Evolutionary conservation across 2,113 vertebrate species (phyloP).

Genomic region (Ovis canadensis): DNA sequence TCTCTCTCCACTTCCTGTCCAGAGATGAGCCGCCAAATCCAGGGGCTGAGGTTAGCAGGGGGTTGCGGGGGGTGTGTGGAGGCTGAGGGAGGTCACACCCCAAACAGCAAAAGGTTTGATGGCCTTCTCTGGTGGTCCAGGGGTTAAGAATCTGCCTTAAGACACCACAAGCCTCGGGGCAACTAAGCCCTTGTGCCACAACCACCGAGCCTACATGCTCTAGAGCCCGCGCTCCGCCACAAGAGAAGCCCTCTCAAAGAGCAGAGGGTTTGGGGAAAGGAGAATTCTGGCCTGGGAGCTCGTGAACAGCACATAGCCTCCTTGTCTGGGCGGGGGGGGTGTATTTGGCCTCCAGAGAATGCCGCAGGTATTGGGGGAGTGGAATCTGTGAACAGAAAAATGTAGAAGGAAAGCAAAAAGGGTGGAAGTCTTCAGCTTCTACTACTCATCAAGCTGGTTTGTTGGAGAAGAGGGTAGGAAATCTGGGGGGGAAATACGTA

Average conservation of each 20-base stretch:
- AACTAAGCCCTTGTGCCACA: background rate
- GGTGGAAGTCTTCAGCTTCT: background rate
- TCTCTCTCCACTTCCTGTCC: background rate
- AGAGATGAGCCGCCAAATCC: background rate
- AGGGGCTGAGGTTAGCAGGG: background rate
- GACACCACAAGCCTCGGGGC: background rate
- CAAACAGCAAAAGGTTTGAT: background rate
- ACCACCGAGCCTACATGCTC: background rate
- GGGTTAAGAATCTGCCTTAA: background rate
- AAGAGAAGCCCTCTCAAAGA: background rate
- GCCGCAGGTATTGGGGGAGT: background rate
- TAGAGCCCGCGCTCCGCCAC: background rate
- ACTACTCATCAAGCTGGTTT: background rate
- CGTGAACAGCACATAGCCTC: background rate
- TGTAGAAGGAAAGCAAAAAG: background rate
- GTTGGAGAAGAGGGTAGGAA: background rate
- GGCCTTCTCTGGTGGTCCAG: background rate
- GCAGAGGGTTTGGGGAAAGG: background rate
- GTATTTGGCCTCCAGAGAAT: background rate
- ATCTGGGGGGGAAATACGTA: background rate
- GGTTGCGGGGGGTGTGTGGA: no score
- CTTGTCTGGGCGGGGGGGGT: background rate
- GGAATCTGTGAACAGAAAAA: background rate
- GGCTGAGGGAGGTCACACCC: background rate
- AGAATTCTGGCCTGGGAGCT: background rate